phyloP scores from a whole-genome alignment of 2,113 vertebrate genomes.

The Pseudolaguvia tuberculata region DNA sequence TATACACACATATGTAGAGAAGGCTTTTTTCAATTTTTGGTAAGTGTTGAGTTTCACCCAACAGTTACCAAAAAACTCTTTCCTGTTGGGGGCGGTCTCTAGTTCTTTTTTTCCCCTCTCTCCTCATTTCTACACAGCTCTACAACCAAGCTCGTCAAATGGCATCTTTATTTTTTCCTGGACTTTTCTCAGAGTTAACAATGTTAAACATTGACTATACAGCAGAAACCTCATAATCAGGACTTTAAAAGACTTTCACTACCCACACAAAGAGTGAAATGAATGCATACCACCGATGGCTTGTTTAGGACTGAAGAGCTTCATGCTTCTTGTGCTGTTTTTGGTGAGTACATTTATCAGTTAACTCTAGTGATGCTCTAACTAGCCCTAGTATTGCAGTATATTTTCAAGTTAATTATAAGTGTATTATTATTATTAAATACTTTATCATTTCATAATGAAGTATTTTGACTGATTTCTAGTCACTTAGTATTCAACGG shows the following conservation, averaged over 20 bases:
- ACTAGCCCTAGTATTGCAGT: not conserved
- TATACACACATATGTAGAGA: too few relatives aligned
- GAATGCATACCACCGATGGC: conserved; percentile 27
- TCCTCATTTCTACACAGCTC: conserved; percentile 2
- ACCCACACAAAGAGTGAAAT: conserved; percentile 28
- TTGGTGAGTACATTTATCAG: conserved; percentile 34
- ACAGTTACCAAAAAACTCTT: not conserved
- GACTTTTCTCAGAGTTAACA: not conserved
- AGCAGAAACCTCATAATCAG: not conserved
- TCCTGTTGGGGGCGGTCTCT: not conserved
- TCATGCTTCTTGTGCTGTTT: conserved; percentile 6
- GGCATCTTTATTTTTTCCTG: not conserved
- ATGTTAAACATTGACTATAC: conserved; percentile 11
- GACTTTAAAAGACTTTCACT: not conserved
- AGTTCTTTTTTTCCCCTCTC: not conserved
- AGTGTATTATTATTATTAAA: too few relatives aligned
- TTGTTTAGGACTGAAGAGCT: conserved; percentile 10
- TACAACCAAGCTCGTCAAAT: not conserved
- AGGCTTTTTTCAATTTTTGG: too few relatives aligned
- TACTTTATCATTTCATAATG: not conserved
- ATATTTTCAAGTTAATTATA: not conserved
- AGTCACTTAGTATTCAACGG: too few relatives aligned
- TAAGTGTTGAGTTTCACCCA: not conserved
- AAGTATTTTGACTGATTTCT: not conserved
- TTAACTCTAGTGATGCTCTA: not conserved